phyloP scores from a whole-genome alignment of 1,140 invertebrate species.

The Protaetia brevitarsis region DNA sequence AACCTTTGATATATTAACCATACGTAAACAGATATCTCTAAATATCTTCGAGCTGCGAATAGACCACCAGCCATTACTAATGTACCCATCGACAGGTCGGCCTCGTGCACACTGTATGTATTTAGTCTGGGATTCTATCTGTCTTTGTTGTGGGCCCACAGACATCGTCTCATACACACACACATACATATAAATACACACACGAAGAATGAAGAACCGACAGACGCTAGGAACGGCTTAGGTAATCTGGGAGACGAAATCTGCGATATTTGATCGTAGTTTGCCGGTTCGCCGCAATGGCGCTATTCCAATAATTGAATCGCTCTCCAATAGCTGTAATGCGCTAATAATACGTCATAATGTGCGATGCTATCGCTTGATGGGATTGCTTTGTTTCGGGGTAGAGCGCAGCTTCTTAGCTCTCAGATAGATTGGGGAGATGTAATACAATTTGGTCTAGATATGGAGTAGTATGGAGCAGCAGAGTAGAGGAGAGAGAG shows the following conservation, averaged over 20 bases:
- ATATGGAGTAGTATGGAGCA: slow-evolving; percentile 31
- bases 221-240: slow-evolving; percentile 4
- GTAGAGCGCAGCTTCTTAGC: slow-evolving; percentile 38
- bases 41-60: too few relatives aligned
- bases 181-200: background rate
- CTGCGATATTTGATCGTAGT: slow-evolving; percentile 44
- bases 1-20: too few relatives aligned
- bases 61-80: too few relatives aligned
- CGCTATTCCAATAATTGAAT: slow-evolving; percentile 52
- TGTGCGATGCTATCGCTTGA: slow-evolving; percentile 50
- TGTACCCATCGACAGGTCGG: too few relatives aligned
- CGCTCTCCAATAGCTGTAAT: slow-evolving; percentile 50
- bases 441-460: slow-evolving; percentile 43
- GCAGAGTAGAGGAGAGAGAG: too few relatives aligned
- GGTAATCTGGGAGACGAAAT: slow-evolving; percentile 19
- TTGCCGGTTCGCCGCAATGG: slow-evolving; percentile 46
- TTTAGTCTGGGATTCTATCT: too few relatives aligned
- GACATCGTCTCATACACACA: too few relatives aligned
- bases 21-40: too few relatives aligned
- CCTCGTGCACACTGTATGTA: too few relatives aligned
- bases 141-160: too few relatives aligned
- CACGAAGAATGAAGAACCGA: background rate
- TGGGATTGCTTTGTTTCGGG: slow-evolving; percentile 52
- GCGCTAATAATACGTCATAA: slow-evolving; percentile 50
- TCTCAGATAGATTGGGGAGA: slow-evolving; percentile 47